Evolutionary conservation across 2,888 invertebrate species (phyloP).

Genomic region (Cantharis lateralis): DNA sequence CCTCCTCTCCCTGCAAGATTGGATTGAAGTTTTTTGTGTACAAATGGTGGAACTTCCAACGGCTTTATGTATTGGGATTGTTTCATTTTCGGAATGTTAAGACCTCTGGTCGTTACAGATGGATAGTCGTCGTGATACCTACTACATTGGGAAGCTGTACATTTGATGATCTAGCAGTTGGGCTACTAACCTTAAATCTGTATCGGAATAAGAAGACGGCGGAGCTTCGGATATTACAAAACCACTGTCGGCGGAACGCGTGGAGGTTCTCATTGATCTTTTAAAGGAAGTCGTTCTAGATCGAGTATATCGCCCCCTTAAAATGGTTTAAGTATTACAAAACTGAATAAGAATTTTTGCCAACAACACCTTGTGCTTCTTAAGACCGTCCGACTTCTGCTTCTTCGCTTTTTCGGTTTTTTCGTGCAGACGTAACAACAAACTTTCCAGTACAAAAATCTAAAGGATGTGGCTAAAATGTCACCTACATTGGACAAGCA

Average conservation of each 20-base stretch:
- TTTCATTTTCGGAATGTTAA: constrained; percentile 44
- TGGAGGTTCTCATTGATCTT: constrained; percentile 64
- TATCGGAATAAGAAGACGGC: constrained; percentile 73
- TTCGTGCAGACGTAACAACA: constrained; percentile 90
- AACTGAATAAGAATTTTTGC: not conserved
- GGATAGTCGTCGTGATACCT: not conserved
- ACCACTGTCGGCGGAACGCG: constrained; percentile 67
- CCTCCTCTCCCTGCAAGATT: constrained; percentile 40
- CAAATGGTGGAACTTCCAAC: constrained; percentile 45
- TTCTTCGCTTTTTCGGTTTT: constrained; percentile 66
- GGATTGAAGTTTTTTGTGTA: constrained; percentile 15
- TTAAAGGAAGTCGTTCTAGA: constrained; percentile 60
- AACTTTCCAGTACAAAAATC: constrained; percentile 91
- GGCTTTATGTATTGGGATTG: constrained; percentile 51
- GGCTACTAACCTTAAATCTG: constrained; percentile 66
- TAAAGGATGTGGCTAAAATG: constrained; percentile 91
- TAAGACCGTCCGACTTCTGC: constrained; percentile 19
- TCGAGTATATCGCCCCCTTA: constrained; percentile 35
- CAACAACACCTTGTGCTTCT: constrained; percentile 22
- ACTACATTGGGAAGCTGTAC: not conserved
- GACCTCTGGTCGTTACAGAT: constrained; percentile 19
- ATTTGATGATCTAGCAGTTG: not conserved
- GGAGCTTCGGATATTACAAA: constrained; percentile 61
- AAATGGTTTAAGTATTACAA: not conserved
- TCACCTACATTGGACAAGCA: constrained; percentile 94